Evolutionary conservation across 2,113 vertebrate species (phyloP).

Genomic region (Sakesphorus luctuosus): DNA sequence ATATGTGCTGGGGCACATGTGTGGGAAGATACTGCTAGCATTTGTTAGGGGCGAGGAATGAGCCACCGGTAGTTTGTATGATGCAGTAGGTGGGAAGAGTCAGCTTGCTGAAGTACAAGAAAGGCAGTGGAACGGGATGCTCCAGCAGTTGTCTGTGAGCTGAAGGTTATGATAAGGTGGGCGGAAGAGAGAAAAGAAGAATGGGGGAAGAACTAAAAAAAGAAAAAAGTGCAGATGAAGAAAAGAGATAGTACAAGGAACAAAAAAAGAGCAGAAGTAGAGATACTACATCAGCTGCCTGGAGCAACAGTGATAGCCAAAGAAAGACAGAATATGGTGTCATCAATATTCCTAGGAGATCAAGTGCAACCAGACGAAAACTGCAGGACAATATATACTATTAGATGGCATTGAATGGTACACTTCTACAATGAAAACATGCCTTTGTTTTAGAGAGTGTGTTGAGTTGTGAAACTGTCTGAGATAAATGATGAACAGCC

Average conservation of each 20-base stretch:
- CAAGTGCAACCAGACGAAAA: not conserved
- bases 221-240: not conserved
- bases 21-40: not conserved
- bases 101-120: not conserved
- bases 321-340: not conserved
- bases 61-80: constrained; percentile 11
- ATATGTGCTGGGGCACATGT: not conserved
- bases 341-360: not conserved
- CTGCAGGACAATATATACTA: not conserved
- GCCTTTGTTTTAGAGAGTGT: not conserved
- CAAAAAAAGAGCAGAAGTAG: not conserved
- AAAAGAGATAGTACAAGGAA: not conserved
- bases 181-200: not conserved
- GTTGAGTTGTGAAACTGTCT: not conserved
- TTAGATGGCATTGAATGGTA: not conserved
- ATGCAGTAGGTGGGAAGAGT: constrained; percentile 4
- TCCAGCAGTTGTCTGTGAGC: not conserved
- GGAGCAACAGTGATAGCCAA: not conserved
- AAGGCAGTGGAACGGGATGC: not conserved
- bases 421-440: not conserved
- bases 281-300: not conserved
- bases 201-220: not conserved
- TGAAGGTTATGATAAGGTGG: constrained; percentile 12
- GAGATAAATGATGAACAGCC: not conserved
- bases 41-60: not conserved